Base-by-base conservation (phyloP, 2,113 vertebrate genomes). In the Mola mola region DNA sequence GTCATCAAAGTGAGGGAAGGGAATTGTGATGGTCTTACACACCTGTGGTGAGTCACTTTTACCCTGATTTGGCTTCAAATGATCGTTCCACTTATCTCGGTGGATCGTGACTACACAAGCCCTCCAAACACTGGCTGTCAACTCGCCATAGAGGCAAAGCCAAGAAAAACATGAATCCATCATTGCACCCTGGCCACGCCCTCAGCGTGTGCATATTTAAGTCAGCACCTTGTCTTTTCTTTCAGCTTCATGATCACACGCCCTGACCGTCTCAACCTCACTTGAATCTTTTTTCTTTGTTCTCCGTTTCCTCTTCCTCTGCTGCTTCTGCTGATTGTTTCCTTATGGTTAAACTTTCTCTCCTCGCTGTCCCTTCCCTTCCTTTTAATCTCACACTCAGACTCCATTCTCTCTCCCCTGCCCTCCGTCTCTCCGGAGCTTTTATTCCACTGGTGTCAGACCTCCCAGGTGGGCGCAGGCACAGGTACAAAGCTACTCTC, bases 391-490 rank as follows among this genome's bases (percentile, higher is more conserved):
- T 19, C 42, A n/a, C 3, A 62, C 28, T 70, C 31, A 55, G 55
- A 51, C 36, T 51, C 37, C 31, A 66, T 9, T 46, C 16, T 71
- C 53, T 67, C 48, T 68, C 31, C 21, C 17, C 19, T 31, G 4
- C 42, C 36, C 40, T 48, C 46, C 44, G 61, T 67, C 57, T 63
- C 55, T 51, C 59, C 67, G 44, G 77, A 62, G 65, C 25, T 47
- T 22, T 68, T 67, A 75, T 74, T 74, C 80, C 83, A 44, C 2
- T 37, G 56, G 68, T 73, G 71, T 76, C 78, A 81, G 90, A 90
- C 91, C 89, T 91, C 91, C 89, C 88, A 85, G 77, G 83, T 84
- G 81, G 68, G 65, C 64, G 25, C 73, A 81, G 75, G 83, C 82
- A 68, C 76, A 89, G 83, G 88, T 88, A 85, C 74, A 70, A 67